Conservation (phyloP, 64 coral and sea anemone genomes). For the Montipora foliosa region DNA sequence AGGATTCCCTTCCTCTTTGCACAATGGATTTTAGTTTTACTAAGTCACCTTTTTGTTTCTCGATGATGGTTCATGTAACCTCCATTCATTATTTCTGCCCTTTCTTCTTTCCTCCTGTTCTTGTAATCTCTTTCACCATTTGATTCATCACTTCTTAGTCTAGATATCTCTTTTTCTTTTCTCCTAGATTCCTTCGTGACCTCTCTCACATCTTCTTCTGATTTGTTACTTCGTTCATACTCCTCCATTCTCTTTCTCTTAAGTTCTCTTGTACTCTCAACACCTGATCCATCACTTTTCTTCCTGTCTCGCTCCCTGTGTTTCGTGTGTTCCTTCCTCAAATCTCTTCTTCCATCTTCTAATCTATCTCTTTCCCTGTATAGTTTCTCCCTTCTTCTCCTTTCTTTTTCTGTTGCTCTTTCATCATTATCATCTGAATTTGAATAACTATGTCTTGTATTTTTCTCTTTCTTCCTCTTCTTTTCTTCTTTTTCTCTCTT, state of each 20-base stretch:
- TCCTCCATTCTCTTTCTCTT: conserved; percentile 3
- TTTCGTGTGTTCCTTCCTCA: not conserved
- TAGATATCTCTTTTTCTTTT: conserved; percentile 7
- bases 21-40: not conserved
- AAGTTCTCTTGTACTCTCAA: not conserved
- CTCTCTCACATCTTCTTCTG: conserved; percentile 16
- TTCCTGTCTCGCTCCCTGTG: conserved; percentile 4
- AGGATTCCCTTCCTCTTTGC: not conserved
- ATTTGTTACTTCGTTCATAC: not conserved
- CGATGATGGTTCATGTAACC: not conserved
- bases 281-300: not conserved
- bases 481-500: conserved; percentile 77
- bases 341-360: not conserved
- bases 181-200: not conserved
- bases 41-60: not conserved
- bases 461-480: conserved; percentile 62
- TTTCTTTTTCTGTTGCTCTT: not conserved
- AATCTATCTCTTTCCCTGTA: not conserved
- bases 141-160: not conserved
- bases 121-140: conserved; percentile 15
- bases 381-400: not conserved
- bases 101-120: not conserved
- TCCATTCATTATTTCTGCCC: not conserved
- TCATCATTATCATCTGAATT: conserved; percentile 56
- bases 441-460: conserved; percentile 27